Percentiles rank a stretch among this genome's conserved stretches.
Evolutionary conservation across 2,888 invertebrate species (phyloP).

Genomic region (Stenurella melanura): DNA sequence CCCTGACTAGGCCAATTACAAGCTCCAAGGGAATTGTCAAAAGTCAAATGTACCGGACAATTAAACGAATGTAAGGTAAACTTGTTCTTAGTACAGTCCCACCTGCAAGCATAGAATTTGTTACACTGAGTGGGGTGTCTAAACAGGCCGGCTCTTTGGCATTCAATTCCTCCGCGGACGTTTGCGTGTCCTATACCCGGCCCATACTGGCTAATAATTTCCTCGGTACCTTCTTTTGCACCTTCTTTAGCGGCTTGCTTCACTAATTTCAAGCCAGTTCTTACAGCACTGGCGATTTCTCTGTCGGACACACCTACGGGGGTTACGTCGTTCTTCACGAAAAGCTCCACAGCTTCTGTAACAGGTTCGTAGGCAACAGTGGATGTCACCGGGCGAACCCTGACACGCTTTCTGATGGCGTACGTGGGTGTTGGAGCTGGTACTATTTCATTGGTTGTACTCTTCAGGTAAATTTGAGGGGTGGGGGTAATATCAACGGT

Average conservation of each 20-base stretch:
- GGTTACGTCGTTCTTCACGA: slow-evolving; percentile 45
- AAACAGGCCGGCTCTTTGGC: slow-evolving; percentile 78
- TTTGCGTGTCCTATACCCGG: slow-evolving; percentile 74
- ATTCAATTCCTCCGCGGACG: slow-evolving; percentile 78
- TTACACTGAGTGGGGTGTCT: slow-evolving; percentile 87
- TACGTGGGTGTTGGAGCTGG: slow-evolving; percentile 52
- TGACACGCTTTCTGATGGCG: slow-evolving; percentile 56
- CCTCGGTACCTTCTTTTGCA: slow-evolving; percentile 70
- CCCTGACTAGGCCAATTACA: slow-evolving; percentile 90
- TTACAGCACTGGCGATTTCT: slow-evolving; percentile 63
- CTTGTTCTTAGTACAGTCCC: slow-evolving; percentile 85
- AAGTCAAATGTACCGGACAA: slow-evolving; percentile 86
- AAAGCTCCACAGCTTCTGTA: slow-evolving; percentile 49
- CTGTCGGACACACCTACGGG: slow-evolving; percentile 54
- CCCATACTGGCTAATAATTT: slow-evolving; percentile 58
- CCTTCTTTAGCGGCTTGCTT: slow-evolving; percentile 67
- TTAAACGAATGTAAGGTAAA: slow-evolving; percentile 86
- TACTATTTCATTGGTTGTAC: slow-evolving; percentile 49
- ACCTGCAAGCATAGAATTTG: slow-evolving; percentile 88
- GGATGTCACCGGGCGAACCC: slow-evolving; percentile 52
- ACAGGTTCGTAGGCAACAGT: slow-evolving; percentile 37
- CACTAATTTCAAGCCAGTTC: slow-evolving; percentile 65
- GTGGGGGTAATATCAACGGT: slow-evolving; percentile 63
- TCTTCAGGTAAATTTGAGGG: slow-evolving; percentile 58
- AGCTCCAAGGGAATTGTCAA: slow-evolving; percentile 84